Base-by-base conservation (phyloP, 2,113 vertebrate species). In the Spea multiplicata region DNA sequence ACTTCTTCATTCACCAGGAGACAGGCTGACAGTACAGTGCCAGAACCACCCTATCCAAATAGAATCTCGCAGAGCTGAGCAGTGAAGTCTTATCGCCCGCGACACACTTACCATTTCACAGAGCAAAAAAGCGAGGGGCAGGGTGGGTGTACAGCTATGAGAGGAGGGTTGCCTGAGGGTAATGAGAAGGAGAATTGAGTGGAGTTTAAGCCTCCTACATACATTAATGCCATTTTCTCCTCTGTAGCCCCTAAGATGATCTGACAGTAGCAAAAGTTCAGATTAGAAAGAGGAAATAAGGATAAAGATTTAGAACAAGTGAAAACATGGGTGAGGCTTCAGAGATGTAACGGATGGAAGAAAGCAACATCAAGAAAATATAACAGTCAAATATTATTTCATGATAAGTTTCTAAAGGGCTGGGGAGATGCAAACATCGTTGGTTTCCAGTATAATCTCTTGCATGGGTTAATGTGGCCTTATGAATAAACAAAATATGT, bases 161-260 rank as follows among this genome's bases (percentile, higher is more conserved):
- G 57, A 71, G 78, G 55, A 74, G 46, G 57, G 45, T n/a, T 48
- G 62, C 62, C 77, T 49, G 66, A 75, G 70, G 70, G 77, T 73
- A 66, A 44, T 47, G 77, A 73, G 62, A 66, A 71, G 62, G 67
- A 48, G 76, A 70, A 69, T 66, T 57, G 62, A 73, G 62, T 46
- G 44, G 52, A 59, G 70, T 79, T 73, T 73, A 70, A 50, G 67
- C 67, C 50, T 50, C 67, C 67, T 50, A 57, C 70, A 73, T 48
- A 67, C 71, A 79, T 66, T 73, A 78, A 65, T 78, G 48, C 69
- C 59, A 71, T 73, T 66, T 73, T 59, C 44, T 44, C 0, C 0
- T 48, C 55, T 0, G 0, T 9, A 71, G 53, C 59, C 0, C 0
- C 4, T 1, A 0, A 78, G 30, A 0, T 0, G 1, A 76, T 55